Percentiles rank a stretch among this genome's conserved stretches.
phyloP scores from a whole-genome alignment of 1,140 invertebrate genomes.

The Pantala flavescens region DNA sequence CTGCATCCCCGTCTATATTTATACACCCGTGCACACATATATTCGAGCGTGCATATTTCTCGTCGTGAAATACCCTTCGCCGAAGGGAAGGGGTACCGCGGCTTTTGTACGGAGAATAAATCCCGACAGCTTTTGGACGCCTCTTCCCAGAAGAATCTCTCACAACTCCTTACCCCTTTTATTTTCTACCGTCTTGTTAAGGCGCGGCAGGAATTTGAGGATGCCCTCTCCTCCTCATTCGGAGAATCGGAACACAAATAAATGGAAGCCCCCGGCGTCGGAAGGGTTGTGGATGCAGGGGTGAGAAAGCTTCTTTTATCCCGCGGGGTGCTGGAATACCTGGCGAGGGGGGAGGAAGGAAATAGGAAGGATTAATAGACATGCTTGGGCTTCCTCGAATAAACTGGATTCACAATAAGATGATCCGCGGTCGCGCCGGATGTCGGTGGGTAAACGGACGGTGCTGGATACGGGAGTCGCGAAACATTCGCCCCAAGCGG shows the following conservation, averaged over 20 bases:
- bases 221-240: not conserved
- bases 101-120: not conserved
- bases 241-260: not conserved
- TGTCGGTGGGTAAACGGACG: too few species aligned
- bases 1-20: not conserved
- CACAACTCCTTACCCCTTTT: not conserved
- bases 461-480: too few species aligned
- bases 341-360: too few species aligned
- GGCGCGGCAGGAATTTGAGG: too few species aligned
- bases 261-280: not conserved
- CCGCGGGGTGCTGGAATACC: not conserved
- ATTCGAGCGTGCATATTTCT: not conserved
- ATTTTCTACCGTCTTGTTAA: not conserved
- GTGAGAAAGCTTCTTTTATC: not conserved
- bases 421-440: too few species aligned
- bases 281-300: too few species aligned
- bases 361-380: too few species aligned
- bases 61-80: not conserved
- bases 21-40: conserved; percentile 6
- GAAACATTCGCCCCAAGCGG: too few species aligned
- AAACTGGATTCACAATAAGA: too few species aligned
- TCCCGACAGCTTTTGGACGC: not conserved
- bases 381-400: too few species aligned
- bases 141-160: not conserved
- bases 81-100: not conserved